Evolutionary conservation across 2,113 vertebrate genomes (phyloP).

Genomic region (Prochilodus magdalenae): DNA sequence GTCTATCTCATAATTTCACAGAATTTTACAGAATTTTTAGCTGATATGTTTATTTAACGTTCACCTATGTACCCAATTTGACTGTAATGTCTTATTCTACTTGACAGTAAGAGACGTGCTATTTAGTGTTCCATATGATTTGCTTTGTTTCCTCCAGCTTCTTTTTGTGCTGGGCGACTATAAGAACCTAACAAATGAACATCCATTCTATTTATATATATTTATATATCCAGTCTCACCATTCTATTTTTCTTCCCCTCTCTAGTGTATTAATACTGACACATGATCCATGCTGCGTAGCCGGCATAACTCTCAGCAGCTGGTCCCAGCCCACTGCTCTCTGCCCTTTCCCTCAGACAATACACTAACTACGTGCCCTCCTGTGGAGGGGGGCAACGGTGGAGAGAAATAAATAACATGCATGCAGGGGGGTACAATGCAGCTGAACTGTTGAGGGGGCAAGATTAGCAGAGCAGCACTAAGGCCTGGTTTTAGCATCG

Average conservation of each 20-base stretch:
- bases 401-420: conserved; percentile 10
- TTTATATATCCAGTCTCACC: no score
- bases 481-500: not conserved
- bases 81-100: not conserved
- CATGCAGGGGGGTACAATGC: not conserved
- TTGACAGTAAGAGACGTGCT: not conserved
- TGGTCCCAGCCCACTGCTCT: conserved; percentile 45
- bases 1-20: not conserved
- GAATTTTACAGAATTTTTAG: no score
- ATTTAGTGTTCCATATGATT: not conserved
- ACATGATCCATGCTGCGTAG: conserved; percentile 66
- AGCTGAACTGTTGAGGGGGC: not conserved
- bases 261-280: conserved; percentile 71
- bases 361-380: conserved; percentile 32
- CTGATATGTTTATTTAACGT: no score
- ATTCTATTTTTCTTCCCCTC: conserved; percentile 57
- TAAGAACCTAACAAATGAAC: conserved; percentile 39
- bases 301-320: conserved; percentile 63
- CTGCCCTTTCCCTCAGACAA: conserved; percentile 49
- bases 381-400: not conserved
- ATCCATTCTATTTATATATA: no score
- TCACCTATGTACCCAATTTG: not conserved
- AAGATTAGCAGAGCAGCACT: not conserved
- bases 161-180: conserved; percentile 39
- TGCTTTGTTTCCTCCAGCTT: not conserved